phyloP scores from a whole-genome alignment of 2,888 invertebrate genomes.

The Gibbula magus region DNA sequence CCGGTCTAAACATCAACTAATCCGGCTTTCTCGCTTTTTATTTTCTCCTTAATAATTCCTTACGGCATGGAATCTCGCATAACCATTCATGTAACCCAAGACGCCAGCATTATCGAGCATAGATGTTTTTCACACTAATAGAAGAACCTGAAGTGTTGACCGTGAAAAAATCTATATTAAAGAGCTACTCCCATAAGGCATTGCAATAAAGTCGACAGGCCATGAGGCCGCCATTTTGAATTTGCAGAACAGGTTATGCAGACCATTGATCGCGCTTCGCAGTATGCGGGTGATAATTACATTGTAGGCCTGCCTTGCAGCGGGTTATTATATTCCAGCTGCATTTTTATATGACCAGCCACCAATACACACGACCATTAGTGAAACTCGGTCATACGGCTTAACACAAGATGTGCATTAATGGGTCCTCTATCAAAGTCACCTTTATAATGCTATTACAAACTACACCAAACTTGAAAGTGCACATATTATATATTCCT shows the following conservation, averaged over 20 bases:
- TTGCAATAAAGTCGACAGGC: constrained; percentile 3
- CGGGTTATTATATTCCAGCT: background rate
- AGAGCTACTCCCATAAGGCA: background rate
- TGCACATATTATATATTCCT: no score
- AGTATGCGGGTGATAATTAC: constrained; percentile 22
- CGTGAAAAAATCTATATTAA: background rate
- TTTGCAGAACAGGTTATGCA: constrained; percentile 5
- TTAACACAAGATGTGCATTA: no score
- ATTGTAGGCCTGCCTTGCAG: background rate
- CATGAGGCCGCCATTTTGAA: constrained; percentile 17
- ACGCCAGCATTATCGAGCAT: background rate
- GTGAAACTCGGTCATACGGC: no score
- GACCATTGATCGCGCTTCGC: constrained; percentile 10
- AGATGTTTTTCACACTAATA: background rate
- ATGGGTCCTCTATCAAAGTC: no score
- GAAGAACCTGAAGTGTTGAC: background rate
- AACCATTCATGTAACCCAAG: background rate
- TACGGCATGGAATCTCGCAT: no score
- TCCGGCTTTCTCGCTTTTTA: no score
- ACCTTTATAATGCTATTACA: no score
- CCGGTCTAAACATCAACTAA: no score
- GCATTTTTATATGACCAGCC: no score
- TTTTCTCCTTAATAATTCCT: no score
- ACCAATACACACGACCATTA: no score
- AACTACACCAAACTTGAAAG: no score